These are phyloP conservation scores for Ginglymostoma cirratum DNA, from an alignment of 2,113 vertebrate species.

Conservation along the genomic window DNA sequence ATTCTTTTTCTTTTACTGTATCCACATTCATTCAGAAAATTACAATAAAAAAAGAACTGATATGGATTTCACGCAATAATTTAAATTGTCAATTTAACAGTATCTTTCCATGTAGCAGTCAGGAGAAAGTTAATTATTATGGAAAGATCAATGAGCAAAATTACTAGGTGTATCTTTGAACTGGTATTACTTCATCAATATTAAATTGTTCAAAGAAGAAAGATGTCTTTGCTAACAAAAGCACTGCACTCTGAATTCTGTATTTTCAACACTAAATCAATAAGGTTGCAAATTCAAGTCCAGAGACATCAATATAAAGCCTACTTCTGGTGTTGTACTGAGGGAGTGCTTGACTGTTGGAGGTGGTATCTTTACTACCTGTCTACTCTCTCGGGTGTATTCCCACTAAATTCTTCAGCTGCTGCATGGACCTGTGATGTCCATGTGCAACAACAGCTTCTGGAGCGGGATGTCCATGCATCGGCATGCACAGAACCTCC, in stretches of 20 bases:
- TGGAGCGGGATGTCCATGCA: too few relatives aligned
- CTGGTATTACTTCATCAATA: not conserved
- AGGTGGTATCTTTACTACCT: not conserved
- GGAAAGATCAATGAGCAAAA: not conserved
- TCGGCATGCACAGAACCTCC: too few relatives aligned
- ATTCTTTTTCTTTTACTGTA: not conserved
- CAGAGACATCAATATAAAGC: not conserved
- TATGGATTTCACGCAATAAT: not conserved
- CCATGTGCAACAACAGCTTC: too few relatives aligned
- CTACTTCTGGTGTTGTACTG: not conserved
- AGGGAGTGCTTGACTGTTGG: not conserved
- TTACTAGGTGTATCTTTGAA: not conserved
- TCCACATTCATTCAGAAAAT: not conserved
- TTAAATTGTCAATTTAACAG: not conserved
- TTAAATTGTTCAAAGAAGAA: too few relatives aligned
- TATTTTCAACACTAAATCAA: not conserved
- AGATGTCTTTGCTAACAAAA: not conserved
- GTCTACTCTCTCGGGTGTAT: too few relatives aligned
- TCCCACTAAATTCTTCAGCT: too few relatives aligned
- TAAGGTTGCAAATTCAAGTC: not conserved
- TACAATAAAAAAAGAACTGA: not conserved
- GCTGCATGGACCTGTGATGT: too few relatives aligned
- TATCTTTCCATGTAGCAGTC: not conserved
- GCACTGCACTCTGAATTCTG: not conserved
- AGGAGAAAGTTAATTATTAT: not conserved